phyloP scores from a whole-genome alignment of 2,113 vertebrate genomes.

The Rhinichthys klamathensis region DNA sequence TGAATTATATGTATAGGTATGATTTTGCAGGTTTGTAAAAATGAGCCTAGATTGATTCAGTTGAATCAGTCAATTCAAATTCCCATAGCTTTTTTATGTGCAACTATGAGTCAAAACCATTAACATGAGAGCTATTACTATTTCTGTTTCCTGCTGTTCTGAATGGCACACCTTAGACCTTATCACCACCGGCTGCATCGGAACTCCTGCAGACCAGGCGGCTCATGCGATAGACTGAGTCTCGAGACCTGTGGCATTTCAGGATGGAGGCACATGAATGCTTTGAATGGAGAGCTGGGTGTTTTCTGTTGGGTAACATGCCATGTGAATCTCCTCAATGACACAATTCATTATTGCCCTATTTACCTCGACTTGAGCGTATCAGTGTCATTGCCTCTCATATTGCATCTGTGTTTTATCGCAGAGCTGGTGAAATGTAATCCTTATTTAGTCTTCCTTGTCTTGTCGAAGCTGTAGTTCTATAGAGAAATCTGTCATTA shows the following conservation, averaged over 20 bases:
- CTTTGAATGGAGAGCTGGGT: neutral
- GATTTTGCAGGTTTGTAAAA: neutral
- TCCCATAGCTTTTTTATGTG: constrained; percentile 17
- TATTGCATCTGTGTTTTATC: neutral
- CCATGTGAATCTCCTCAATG: neutral
- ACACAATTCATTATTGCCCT: neutral
- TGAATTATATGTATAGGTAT: neutral
- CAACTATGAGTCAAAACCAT: constrained; percentile 21
- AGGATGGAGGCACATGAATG: constrained; percentile 20
- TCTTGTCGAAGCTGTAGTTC: neutral
- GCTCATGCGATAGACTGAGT: constrained; percentile 25
- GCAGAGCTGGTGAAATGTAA: neutral
- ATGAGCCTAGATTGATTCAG: constrained; percentile 4
- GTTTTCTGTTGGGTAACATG: neutral
- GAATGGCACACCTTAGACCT: constrained; percentile 40
- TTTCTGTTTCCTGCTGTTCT: neutral
- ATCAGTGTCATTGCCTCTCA: neutral
- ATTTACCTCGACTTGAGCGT: neutral
- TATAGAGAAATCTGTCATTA: neutral
- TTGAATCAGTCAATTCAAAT: constrained; percentile 17
- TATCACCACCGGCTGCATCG: constrained; percentile 4
- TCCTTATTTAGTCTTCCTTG: neutral
- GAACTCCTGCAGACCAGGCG: constrained; percentile 32
- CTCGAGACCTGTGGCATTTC: constrained; percentile 5
- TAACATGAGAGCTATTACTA: neutral